Percentiles rank a stretch among this genome's conserved stretches.
phyloP scores from a whole-genome alignment of 2,888 invertebrate genomes.

The Caenorhabditis sp. region DNA sequence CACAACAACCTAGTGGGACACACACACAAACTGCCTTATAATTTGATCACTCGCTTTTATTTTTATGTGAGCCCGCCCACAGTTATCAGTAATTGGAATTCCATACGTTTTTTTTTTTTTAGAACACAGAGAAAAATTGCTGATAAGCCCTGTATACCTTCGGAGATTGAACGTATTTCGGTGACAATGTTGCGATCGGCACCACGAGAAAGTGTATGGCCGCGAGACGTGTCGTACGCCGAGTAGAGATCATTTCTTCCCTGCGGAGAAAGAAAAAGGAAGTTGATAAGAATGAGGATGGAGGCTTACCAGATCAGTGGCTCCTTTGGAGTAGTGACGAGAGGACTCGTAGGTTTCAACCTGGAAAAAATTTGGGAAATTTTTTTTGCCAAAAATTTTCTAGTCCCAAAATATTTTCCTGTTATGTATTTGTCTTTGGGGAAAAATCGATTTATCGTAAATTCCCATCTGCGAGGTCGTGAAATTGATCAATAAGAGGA shows the following conservation, averaged over 20 bases:
- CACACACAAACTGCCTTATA: not conserved
- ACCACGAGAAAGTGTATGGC: not conserved
- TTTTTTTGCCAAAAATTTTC: too few species aligned
- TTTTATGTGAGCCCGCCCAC: not conserved
- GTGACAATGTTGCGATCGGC: not conserved
- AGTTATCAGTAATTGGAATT: not conserved
- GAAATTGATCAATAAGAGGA: too few species aligned
- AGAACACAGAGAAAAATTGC: not conserved
- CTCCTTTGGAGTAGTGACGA: not conserved
- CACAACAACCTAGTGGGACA: too few species aligned
- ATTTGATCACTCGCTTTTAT: not conserved
- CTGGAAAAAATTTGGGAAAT: not conserved
- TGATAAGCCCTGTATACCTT: not conserved
- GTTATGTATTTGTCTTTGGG: too few species aligned
- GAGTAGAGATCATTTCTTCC: not conserved
- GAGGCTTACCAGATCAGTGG: not conserved
- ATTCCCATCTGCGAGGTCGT: too few species aligned
- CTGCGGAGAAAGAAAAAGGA: not conserved
- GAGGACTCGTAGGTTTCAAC: not conserved
- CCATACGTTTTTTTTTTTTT: not conserved
- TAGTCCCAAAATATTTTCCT: too few species aligned
- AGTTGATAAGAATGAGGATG: not conserved
- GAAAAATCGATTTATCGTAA: too few species aligned
- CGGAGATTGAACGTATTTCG: not conserved
- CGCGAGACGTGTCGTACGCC: not conserved